phyloP scores from a whole-genome alignment of 1,140 invertebrate genomes.

The Bombus affinis region DNA sequence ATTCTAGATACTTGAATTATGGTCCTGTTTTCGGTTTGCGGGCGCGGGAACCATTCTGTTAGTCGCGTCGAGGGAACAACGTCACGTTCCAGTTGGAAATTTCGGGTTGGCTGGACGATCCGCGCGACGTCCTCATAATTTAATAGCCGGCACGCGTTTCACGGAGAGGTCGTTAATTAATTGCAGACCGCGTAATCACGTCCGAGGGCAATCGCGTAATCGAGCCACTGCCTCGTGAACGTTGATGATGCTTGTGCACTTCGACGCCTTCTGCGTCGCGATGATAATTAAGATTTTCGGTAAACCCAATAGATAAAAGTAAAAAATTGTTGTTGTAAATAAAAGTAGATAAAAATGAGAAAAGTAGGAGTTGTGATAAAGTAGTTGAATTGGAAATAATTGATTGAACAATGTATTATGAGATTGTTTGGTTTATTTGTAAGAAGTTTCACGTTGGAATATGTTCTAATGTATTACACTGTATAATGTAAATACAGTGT shows the following conservation, averaged over 20 bases:
- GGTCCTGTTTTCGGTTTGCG: neutral
- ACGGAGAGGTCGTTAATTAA: conserved; percentile 39
- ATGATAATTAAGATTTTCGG: neutral
- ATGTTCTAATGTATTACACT: too few species aligned
- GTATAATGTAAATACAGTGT: too few species aligned
- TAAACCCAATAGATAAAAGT: too few species aligned
- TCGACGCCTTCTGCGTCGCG: neutral
- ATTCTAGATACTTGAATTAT: conserved; percentile 15
- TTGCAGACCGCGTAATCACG: conserved; percentile 6
- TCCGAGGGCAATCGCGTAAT: conserved; percentile 4
- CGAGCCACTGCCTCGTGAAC: neutral
- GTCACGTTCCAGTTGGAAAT: conserved; percentile 16
- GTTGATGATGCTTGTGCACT: neutral
- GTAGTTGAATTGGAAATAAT: too few species aligned
- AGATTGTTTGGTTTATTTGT: too few species aligned
- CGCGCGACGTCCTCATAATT: conserved; percentile 28
- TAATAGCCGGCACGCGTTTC: conserved; percentile 22
- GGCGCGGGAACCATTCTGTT: neutral
- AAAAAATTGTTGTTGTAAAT: too few species aligned
- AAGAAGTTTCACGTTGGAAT: too few species aligned
- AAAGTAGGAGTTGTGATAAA: too few species aligned
- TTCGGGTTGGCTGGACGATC: conserved; percentile 1
- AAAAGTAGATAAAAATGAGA: too few species aligned
- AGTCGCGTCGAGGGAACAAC: neutral
- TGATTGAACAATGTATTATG: too few species aligned